Conservation (phyloP, 2,888 invertebrate genomes). For the Hydriomena furcata region DNA sequence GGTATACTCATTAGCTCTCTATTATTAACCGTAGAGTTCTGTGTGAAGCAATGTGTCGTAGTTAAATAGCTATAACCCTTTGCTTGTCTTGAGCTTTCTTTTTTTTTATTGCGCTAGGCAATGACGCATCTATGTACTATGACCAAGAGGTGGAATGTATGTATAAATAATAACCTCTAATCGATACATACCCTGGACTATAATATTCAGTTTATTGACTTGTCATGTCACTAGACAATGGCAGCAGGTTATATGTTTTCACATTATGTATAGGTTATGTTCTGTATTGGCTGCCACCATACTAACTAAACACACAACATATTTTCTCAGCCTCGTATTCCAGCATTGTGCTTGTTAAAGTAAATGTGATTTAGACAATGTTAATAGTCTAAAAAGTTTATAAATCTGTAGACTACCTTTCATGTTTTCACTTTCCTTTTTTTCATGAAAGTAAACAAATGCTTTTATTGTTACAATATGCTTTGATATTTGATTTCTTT, state of each 20-base stretch:
- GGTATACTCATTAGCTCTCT: neutral
- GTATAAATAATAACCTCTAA: conserved; percentile 14
- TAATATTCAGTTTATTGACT: conserved; percentile 16
- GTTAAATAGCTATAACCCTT: conserved; percentile 13
- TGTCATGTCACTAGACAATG: conserved; percentile 20
- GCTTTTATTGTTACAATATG: neutral
- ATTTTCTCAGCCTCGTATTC: too few relatives aligned
- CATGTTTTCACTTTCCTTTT: conserved; percentile 1
- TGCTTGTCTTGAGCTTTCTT: conserved; percentile 42
- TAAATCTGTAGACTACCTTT: neutral
- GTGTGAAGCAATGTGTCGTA: conserved; percentile 5
- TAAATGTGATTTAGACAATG: neutral
- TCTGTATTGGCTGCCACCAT: conserved; percentile 5
- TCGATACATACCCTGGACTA: neutral
- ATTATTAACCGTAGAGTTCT: neutral
- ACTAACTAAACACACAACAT: neutral
- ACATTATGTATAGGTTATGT: conserved; percentile 24
- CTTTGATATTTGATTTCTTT: neutral
- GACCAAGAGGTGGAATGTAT: conserved; percentile 31
- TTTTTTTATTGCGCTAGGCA: conserved; percentile 54
- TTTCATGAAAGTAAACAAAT: conserved; percentile 5
- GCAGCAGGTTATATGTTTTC: conserved; percentile 16
- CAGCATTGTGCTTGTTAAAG: neutral
- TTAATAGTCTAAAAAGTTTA: neutral
- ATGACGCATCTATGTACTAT: conserved; percentile 67